Base-by-base conservation (phyloP, 2,113 vertebrate genomes). In the Pampusana beccarii region DNA sequence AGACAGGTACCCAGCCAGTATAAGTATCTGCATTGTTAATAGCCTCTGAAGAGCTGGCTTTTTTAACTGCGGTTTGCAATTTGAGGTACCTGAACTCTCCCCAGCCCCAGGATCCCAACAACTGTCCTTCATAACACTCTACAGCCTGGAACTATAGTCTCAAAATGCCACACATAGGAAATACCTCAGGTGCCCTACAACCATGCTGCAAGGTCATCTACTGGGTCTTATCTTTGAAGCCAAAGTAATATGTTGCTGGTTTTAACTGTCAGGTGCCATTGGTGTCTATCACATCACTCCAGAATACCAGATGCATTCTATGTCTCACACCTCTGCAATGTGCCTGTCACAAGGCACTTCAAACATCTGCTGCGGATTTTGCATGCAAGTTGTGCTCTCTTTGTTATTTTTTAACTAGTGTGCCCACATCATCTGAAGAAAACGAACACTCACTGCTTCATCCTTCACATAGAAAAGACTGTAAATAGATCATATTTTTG, bases 291-390 rank as follows among this genome's bases (percentile, higher is more conserved):
- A 53, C 1, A 2, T 71, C 69, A 48, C 34, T 71, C 64, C 4
- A 1, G 29, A 56, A 58, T 2, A 74, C 15, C 64, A 84, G 60
- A 26, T 34, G 34, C 33, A 21, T 46, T 54, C 69, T 51, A 34
- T 3, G 1, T 42, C 66, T 51, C 56, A 67, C 7, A 28, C 5
- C 60, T 50, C 60, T 64, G 34, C 24, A n/a, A 6, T 5, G 14
- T 7, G 36, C 13, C 38, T 40, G 3, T 46, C 51, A 60, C 0
- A 0, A 80, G 60, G 28, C 26, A 46, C 33, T 64, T 87, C 57
- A 81, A 84, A 14, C 25, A 91, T 11, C 73, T 75, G n/a, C 67
- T 62, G 48, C 29, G 25, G 20, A 90, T 66, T 86, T 33, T 64
- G 60, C 3, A 1, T 20, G 23, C 16, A 34, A 71, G 23, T 23